Percentiles rank a stretch among this genome's conserved stretches.
These are phyloP conservation scores for Smutsia temminckii DNA, from an alignment of 2,797 vertebrate species.

Conservation along the genomic window DNA sequence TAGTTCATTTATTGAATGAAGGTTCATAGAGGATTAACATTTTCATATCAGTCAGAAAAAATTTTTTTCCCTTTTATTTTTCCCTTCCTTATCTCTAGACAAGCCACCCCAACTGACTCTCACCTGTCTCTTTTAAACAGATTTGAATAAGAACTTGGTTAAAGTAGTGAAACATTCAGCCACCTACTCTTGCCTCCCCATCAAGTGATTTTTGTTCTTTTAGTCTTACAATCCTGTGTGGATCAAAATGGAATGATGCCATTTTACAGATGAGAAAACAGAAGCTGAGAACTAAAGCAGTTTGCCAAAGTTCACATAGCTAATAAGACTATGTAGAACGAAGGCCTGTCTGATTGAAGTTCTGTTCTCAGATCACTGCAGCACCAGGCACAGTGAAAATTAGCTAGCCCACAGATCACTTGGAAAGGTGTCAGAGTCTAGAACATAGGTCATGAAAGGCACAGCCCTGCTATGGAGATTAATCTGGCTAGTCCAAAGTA, in stretches of 20 bases:
- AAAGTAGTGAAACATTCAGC: neutral
- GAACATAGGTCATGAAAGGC: neutral
- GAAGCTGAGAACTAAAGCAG: neutral
- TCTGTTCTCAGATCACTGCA: neutral
- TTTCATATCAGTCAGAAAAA: neutral
- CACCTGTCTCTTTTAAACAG: neutral
- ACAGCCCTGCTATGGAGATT: neutral
- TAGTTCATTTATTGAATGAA: neutral
- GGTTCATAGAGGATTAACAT: neutral
- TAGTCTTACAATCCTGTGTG: neutral
- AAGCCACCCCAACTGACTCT: neutral
- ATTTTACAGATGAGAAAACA: neutral
- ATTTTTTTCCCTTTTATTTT: neutral
- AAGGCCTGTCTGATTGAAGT: neutral
- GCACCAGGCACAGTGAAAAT: neutral
- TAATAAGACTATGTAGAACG: neutral
- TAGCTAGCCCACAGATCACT: neutral
- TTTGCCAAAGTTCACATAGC: neutral
- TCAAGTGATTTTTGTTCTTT: neutral
- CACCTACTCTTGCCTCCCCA: neutral
- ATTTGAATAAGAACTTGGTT: neutral
- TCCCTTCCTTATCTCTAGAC: neutral
- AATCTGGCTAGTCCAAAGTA: neutral
- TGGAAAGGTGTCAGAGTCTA: neutral
- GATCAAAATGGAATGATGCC: neutral